A percentile compares a stretch with the other conserved stretches of the same genome.
These are phyloP conservation scores for Gambusia yucatana DNA, from an alignment of 2,797 vertebrate genomes.

Conservation along the genomic window DNA sequence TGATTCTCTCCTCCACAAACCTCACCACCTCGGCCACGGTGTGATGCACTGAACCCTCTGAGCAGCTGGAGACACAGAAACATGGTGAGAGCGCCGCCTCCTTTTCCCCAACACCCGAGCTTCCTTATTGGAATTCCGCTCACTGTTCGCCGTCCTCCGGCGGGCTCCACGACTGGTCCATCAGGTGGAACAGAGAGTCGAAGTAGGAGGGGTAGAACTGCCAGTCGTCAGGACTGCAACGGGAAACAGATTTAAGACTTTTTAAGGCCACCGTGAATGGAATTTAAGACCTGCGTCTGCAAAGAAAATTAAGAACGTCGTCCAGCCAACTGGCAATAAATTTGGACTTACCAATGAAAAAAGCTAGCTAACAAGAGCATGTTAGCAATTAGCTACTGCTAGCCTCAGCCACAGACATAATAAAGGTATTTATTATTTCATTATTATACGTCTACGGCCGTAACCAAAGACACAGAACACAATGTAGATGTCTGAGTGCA, in stretches of 20 bases:
- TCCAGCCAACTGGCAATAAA: too few relatives aligned
- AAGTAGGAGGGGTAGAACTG: conserved; percentile 97
- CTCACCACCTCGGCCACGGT: conserved; percentile 86
- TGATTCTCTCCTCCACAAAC: conserved; percentile 89
- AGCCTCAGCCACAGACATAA: too few relatives aligned
- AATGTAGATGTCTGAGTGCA: too few relatives aligned
- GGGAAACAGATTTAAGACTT: conserved; percentile 12
- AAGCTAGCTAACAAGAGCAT: too few relatives aligned
- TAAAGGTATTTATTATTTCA: too few relatives aligned
- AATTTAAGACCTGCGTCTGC: too few relatives aligned
- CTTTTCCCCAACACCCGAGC: not conserved
- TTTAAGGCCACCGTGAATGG: too few relatives aligned
- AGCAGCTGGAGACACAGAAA: conserved; percentile 78
- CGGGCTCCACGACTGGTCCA: conserved; percentile 91
- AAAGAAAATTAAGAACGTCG: too few relatives aligned
- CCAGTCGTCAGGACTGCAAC: conserved; percentile 94
- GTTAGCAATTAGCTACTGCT: too few relatives aligned
- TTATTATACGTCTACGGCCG: too few relatives aligned
- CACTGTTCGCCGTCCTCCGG: conserved; percentile 91
- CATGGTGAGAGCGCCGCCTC: not conserved
- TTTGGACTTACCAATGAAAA: too few relatives aligned
- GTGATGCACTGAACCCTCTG: conserved; percentile 90
- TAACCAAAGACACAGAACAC: too few relatives aligned
- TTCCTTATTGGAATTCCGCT: conserved; percentile 59
- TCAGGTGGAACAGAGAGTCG: conserved; percentile 93